Evolutionary conservation across 2,797 vertebrate genomes (phyloP).

Genomic region (Helostoma temminkii): DNA sequence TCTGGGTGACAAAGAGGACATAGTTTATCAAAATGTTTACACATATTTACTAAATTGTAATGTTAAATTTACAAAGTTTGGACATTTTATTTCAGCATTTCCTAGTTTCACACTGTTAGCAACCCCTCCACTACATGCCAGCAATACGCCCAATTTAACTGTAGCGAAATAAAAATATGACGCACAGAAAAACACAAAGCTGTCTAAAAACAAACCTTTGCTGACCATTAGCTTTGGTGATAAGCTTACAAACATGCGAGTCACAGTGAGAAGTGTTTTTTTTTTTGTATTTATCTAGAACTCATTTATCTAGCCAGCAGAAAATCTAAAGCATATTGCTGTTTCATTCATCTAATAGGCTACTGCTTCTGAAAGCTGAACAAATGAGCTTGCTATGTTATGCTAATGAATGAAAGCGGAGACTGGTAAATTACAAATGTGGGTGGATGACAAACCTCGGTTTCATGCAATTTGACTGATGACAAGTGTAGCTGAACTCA

Average conservation of each 20-base stretch:
- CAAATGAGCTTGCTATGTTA: conserved; percentile 72
- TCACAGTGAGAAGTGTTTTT: conserved; percentile 44
- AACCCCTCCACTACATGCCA: background rate
- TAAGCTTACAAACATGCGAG: conserved; percentile 20
- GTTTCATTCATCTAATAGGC: conserved; percentile 71
- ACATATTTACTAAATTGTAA: background rate
- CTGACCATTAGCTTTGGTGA: conserved; percentile 28
- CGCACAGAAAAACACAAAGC: conserved; percentile 6
- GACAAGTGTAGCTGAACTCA: conserved; percentile 62
- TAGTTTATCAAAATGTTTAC: conserved; percentile 16
- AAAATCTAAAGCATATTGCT: conserved; percentile 40
- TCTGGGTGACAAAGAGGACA: conserved; percentile 47
- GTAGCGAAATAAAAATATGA: background rate
- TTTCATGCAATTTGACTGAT: conserved; percentile 70
- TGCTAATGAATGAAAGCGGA: conserved; percentile 67
- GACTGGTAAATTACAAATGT: conserved; percentile 68
- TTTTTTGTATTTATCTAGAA: conserved; percentile 48
- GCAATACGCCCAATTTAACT: background rate
- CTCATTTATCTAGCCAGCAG: conserved; percentile 65
- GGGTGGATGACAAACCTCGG: conserved; percentile 74
- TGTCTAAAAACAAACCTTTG: conserved; percentile 1
- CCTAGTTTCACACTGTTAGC: background rate
- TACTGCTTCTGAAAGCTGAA: conserved; percentile 62
- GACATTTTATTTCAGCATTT: background rate
- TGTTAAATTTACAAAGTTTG: background rate